Evolutionary conservation across 2,113 vertebrate species (phyloP).

Genomic region (Emydura subglobosa): DNA sequence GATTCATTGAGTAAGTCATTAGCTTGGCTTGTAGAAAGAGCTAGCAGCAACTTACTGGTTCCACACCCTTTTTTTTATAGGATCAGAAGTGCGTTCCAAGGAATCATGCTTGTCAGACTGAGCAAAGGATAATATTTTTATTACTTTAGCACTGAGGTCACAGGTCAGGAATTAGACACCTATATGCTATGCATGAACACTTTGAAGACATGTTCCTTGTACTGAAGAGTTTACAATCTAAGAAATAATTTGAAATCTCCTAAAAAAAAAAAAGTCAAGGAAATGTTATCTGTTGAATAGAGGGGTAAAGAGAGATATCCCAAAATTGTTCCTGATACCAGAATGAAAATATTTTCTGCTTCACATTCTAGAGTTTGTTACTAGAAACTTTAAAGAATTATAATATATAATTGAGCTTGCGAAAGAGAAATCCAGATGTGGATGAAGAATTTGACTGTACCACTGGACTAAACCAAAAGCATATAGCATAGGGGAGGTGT

Average conservation of each 20-base stretch:
- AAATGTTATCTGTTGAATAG: not conserved
- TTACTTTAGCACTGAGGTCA: not conserved
- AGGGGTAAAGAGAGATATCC: not conserved
- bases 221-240: not conserved
- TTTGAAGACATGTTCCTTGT: not conserved
- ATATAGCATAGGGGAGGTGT: not conserved
- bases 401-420: not conserved
- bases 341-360: not conserved
- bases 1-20: not conserved
- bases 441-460: not conserved
- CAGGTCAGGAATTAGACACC: not conserved
- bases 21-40: slow-evolving; percentile 11
- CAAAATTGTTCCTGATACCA: not conserved
- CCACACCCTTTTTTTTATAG: not conserved
- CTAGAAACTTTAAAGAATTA: not conserved
- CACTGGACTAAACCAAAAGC: not conserved
- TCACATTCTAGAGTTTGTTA: not conserved
- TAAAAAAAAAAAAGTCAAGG: not conserved
- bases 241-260: not conserved
- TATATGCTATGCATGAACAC: not conserved
- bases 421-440: not conserved
- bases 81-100: not conserved
- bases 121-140: not conserved
- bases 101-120: not conserved
- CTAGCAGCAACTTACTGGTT: not conserved